Base-by-base conservation (phyloP, 2,888 invertebrate species). In the Agrypnus murinus region DNA sequence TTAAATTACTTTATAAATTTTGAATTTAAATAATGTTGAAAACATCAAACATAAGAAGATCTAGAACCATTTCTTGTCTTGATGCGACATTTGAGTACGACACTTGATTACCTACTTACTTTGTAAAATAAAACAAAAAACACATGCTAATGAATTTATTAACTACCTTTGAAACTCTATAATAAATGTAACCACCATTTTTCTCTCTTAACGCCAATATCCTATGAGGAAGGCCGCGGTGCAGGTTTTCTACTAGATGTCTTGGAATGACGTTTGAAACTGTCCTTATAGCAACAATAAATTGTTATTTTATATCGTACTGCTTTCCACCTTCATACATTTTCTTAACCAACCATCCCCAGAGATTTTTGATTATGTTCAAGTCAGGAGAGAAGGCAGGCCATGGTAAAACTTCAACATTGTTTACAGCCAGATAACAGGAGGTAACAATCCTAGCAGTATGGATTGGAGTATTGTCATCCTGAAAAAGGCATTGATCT, bases 401-500 rank as follows among this genome's bases (percentile, higher is more conserved):
- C n/a, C n/a, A n/a, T n/a, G n/a, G n/a, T n/a, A n/a, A n/a, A n/a
- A n/a, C n/a, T n/a, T n/a, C n/a, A 40, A 40, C 3, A n/a, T 40
- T 3, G 40, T 40, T 40, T 9, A 3, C 40, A 9, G 8, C 40
- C 8, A 40, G 40, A 9, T n/a, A n/a, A n/a, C 40, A 40, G 40
- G 6, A n/a, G 7, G 40, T 40, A 40, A 40, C n/a, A n/a, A n/a
- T n/a, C n/a, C n/a, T n/a, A n/a, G n/a, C n/a, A n/a, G n/a, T n/a
- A n/a, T n/a, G n/a, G 19, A 46, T 46, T 46, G 17, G 46, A 46
- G 14, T 15, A 46, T 14, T 46, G 46, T 15, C 46, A 17, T 46
- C 3, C 10, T 46, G 46, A 46, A 43, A 43, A n/a, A n/a, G 8
- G 7, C 43, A 43, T 43, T 8, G 43, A 43, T 12, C 12, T 9